These are phyloP conservation scores for Ictalurus punctatus DNA, from an alignment of 2,113 vertebrate species.

Conservation along the genomic window DNA sequence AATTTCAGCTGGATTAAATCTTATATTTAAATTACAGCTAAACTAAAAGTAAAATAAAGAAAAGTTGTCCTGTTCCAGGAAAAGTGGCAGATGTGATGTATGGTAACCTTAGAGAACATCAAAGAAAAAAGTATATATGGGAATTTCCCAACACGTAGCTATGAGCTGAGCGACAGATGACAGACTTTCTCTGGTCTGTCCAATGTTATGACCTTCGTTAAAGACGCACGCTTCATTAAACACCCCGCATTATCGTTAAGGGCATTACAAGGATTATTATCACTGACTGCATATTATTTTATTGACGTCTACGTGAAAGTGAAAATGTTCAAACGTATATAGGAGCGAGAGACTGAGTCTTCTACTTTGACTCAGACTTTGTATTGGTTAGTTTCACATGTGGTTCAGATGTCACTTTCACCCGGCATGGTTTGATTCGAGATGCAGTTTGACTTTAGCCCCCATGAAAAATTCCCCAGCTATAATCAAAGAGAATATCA, in stretches of 20 bases:
- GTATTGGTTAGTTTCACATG: conserved; percentile 33
- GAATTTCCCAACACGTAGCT: not conserved
- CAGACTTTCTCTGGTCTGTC: not conserved
- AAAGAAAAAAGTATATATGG: not conserved
- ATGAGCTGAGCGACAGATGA: not conserved
- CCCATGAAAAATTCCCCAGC: conserved; percentile 44
- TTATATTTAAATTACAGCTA: not conserved
- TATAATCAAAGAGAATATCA: conserved; percentile 39
- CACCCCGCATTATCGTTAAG: not conserved
- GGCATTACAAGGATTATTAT: not conserved
- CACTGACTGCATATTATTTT: not conserved
- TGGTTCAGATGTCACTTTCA: conserved; percentile 50
- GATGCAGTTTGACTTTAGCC: conserved; percentile 8
- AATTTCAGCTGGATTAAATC: not conserved
- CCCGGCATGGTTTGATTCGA: conserved; percentile 41
- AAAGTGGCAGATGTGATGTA: not conserved
- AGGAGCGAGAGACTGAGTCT: not conserved
- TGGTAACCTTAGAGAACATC: not conserved
- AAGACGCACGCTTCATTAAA: not conserved
- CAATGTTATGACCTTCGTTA: not conserved
- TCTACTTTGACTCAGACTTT: conserved; percentile 31
- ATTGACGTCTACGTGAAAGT: not conserved
- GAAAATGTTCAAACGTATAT: not conserved
- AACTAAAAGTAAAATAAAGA: not conserved
- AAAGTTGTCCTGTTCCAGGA: not conserved